phyloP scores from a whole-genome alignment of 2,797 vertebrate genomes.

The Taeniopygia guttata region DNA sequence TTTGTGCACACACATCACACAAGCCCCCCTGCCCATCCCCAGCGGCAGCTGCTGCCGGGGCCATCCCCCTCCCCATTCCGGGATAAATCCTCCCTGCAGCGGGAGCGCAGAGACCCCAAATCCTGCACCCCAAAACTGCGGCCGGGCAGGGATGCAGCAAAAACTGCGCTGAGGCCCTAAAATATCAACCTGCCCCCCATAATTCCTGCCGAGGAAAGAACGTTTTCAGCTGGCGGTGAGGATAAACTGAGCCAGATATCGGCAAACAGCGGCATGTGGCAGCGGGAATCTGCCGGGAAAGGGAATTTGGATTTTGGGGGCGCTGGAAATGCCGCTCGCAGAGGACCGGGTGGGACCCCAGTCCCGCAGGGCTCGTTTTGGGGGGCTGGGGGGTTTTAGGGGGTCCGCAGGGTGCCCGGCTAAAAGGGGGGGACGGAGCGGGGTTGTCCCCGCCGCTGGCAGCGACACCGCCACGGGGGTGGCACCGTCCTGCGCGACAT shows the following conservation, averaged over 20 bases:
- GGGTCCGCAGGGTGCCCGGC: no score
- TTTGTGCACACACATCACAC: not conserved
- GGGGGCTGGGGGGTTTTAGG: not conserved
- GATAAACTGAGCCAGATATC: not conserved
- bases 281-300: not conserved
- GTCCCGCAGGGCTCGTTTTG: rapidly evolving
- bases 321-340: not conserved
- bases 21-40: not conserved
- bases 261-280: rapidly evolving
- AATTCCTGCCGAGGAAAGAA: not conserved
- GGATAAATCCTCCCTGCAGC: not conserved
- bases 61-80: rapidly evolving
- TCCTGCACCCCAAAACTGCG: no score
- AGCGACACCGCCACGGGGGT: rapidly evolving
- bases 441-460: not conserved
- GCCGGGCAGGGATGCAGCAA: no score
- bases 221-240: not conserved
- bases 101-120: not conserved
- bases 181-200: not conserved
- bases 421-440: rapidly evolving
- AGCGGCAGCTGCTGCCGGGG: not conserved
- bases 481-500: not conserved
- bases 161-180: not conserved
- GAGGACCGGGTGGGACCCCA: no score
- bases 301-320: rapidly evolving